These are phyloP conservation scores for Presbytis comata DNA, from an alignment of 2,797 vertebrate genomes.

Conservation along the genomic window DNA sequence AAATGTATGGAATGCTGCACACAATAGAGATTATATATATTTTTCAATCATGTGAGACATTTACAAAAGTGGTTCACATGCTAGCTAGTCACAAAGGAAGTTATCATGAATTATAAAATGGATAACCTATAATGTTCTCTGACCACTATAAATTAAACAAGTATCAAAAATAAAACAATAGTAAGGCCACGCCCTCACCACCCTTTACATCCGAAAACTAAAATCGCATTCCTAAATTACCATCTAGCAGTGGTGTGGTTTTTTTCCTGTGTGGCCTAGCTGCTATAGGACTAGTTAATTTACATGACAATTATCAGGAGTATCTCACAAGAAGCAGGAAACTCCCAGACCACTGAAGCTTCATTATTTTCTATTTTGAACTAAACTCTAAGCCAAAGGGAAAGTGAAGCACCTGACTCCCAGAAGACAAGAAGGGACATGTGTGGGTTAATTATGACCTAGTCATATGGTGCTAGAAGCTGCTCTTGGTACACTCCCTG, in stretches of 20 bases:
- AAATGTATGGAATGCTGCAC: not conserved
- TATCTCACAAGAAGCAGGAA: conserved; percentile 59
- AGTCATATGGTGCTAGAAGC: not conserved
- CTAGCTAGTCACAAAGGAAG: conserved; percentile 9
- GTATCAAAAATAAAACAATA: conserved; percentile 53
- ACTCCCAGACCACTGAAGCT: conserved; percentile 27
- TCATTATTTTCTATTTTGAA: conserved; percentile 64
- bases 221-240: conserved; percentile 31
- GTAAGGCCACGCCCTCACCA: not conserved
- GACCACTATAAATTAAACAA: conserved; percentile 11
- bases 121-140: not conserved
- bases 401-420: not conserved
- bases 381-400: conserved; percentile 37
- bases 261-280: conserved; percentile 45
- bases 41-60: conserved; percentile 14
- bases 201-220: conserved; percentile 32
- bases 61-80: not conserved
- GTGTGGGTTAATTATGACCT: not conserved
- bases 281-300: conserved; percentile 55
- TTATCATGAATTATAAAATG: not conserved
- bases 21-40: not conserved
- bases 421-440: not conserved
- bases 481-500: not conserved
- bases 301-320: conserved; percentile 38
- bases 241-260: not conserved